Evolutionary conservation across 2,888 invertebrate species (phyloP), one percentile per base, ranked within the genome.

Genomic region (Drosophila putrida): DNA sequence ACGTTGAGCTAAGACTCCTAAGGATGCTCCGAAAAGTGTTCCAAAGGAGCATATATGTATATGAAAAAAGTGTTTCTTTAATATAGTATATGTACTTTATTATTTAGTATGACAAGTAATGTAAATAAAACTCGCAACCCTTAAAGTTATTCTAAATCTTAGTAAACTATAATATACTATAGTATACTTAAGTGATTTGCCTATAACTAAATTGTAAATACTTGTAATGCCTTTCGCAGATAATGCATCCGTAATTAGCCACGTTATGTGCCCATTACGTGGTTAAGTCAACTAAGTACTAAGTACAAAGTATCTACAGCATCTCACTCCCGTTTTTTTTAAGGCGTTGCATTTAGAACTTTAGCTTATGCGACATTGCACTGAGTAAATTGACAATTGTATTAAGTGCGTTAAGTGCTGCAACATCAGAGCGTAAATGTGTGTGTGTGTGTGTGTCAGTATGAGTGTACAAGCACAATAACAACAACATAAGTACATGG

Each of bases 341-440:
- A 13, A 20, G 11, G 3, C 15, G 6, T 35, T 36, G 47, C 41
- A 43, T 41, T 54, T 35, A 41, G 43, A 15, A 36, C 5, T 36
- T 38, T 35, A 53, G 47, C 54, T 72, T 39, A 43, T 57, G 71
- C 53, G 61, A 39, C 66, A 59, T 61, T 73, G 49, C 58, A 36
- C 63, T 54, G 58, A 63, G 78, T 73, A 74, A 80, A 78, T 80
- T 78, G 82, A 80, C 82, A 82, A 86, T 82, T 86, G 83, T 66
- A 80, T 82, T 76, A 86, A 82, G 81, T 71, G 76, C 67, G 78
- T 80, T 79, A 80, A 85, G 80, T 82, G 74, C 79, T 44, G 20
- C 57, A 61, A 51, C 63, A 27, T 33, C 50, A 10, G 33, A 44
- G 54, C 27, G 46, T n/a, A n/a, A n/a, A n/a, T 44, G 60, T 43